These are phyloP conservation scores for Abrostola triplasia DNA, from an alignment of 2,888 invertebrate species.

Conservation along the genomic window DNA sequence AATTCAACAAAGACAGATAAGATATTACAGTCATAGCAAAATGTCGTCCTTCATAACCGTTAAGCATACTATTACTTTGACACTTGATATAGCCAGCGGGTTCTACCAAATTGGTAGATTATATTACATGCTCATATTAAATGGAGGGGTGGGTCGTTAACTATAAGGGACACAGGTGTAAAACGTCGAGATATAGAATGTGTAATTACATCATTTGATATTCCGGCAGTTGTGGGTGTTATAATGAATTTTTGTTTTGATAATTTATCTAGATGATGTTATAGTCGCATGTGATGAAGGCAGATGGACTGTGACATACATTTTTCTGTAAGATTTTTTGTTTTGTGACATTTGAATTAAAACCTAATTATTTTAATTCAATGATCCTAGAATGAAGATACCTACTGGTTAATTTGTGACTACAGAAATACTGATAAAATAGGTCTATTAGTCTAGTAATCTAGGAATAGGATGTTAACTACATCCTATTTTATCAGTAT, in stretches of 20 bases:
- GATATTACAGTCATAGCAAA: conserved; percentile 34
- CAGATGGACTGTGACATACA: background rate
- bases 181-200: conserved; percentile 33
- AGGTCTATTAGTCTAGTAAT: too few relatives aligned
- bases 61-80: conserved; percentile 33
- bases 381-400: too few relatives aligned
- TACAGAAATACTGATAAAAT: too few relatives aligned
- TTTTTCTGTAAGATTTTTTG: conserved; percentile 21
- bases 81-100: conserved; percentile 43
- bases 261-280: conserved; percentile 16
- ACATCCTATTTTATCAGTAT: too few relatives aligned
- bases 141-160: conserved; percentile 46
- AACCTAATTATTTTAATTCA: background rate
- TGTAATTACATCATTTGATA: conserved; percentile 39
- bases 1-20: conserved; percentile 34
- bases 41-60: conserved; percentile 9
- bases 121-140: conserved; percentile 46
- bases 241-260: conserved; percentile 9
- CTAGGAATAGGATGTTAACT: too few relatives aligned
- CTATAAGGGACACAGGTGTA: conserved; percentile 43
- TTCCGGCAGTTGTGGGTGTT: conserved; percentile 10
- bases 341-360: background rate
- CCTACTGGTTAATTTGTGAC: too few relatives aligned
- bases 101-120: conserved; percentile 45
- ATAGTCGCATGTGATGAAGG: conserved; percentile 8